Evolutionary conservation across 2,888 invertebrate species (phyloP), one percentile per base, ranked within the genome.

Genomic region (Neocrepidodera transversa): DNA sequence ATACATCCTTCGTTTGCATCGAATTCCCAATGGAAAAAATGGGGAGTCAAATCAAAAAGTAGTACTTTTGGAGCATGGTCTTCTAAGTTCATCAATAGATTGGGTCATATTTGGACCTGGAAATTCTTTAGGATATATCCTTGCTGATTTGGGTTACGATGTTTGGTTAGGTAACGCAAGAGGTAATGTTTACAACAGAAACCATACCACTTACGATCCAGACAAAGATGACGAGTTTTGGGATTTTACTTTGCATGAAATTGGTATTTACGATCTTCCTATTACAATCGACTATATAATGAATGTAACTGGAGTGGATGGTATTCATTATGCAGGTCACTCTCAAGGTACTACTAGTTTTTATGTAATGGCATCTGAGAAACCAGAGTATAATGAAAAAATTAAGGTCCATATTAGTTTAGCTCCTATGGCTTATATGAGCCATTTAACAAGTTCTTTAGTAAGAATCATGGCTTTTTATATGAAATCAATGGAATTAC

Each of bases 261-360:
- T 95, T 75, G 92, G 89, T 0, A 78, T 83, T 54, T 84, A 82
- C 64, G 96, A 96, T 77, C 72, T 95, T 11, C 93, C 95, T 1
- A 85, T 90, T 0, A 89, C 88, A 82, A 88, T 97, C 42, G 90
- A 95, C 74, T 86, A 88, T 71, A 82, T 88, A n/a, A 76, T 89
- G 1, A 70, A 75, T 0, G 47, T 67, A 1, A 89, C 92, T 0
- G 83, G 84, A 0, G 80, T 83, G 23, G 65, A 82, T 0, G 80
- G 86, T 48, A 71, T 95, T 0, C 88, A 88, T 69, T 94, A 93
- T 73, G 80, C 91, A 1, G 95, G 94, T 0, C 92, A 93, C 74
- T 94, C 93, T 0, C 87, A 87, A 76, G 93, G 93, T 4, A 87
- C 88, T 0, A 88, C 89, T 0, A 71, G 80, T 1, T 90, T 88